Evolutionary conservation across 2,797 vertebrate species (phyloP).

Genomic region (Chaetodon trifasciatus): DNA sequence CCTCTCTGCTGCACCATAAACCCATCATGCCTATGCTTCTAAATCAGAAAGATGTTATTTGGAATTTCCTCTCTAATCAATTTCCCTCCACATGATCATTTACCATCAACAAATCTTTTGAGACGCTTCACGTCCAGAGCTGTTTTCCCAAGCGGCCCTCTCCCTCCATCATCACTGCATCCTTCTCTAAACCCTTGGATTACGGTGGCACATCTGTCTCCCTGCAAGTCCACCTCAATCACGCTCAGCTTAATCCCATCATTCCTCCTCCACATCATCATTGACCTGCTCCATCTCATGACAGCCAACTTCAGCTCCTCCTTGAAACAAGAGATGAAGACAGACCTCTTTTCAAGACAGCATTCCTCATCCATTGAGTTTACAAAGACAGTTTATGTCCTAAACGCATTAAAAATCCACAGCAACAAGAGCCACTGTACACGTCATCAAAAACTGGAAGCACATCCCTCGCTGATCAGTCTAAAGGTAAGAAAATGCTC

Average conservation of each 20-base stretch:
- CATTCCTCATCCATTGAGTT: not conserved
- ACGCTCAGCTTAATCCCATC: constrained; percentile 28
- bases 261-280: constrained; percentile 27
- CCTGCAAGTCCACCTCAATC: constrained; percentile 48
- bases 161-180: constrained; percentile 28
- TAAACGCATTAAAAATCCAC: not conserved
- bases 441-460: not conserved
- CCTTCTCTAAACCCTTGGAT: constrained; percentile 61
- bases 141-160: constrained; percentile 14
- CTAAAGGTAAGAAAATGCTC: too few relatives aligned
- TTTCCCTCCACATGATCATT: not conserved
- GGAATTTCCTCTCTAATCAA: constrained; percentile 11
- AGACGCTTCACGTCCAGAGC: not conserved
- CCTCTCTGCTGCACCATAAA: constrained; percentile 19
- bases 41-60: constrained; percentile 31
- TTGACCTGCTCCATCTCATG: constrained; percentile 19
- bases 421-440: not conserved
- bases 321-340: not conserved
- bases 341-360: not conserved
- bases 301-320: not conserved
- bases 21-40: constrained; percentile 5
- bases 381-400: too few relatives aligned
- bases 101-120: constrained; percentile 13
- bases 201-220: constrained; percentile 68
- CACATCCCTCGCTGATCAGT: not conserved